Evolutionary conservation across 2,888 invertebrate species (phyloP), one percentile per base, ranked within the genome.

Genomic region (Holacanthella duospinosa): DNA sequence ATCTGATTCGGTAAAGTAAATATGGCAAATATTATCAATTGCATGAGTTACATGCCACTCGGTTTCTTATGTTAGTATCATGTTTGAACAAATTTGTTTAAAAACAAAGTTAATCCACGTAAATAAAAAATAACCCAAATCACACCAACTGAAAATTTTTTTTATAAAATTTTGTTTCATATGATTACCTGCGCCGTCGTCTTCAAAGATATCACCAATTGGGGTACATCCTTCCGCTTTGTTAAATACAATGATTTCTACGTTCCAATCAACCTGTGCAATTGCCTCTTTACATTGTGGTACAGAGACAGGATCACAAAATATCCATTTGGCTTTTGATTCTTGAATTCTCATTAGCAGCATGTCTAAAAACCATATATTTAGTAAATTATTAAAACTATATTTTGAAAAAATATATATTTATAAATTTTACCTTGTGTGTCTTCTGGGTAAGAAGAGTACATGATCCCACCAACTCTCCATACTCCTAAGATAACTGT

Each of bases 361-460:
- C 1, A 70, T 70, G 27, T 70, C 72, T 69, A 29, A 36, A 55
- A 44, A 43, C 55, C 28, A 57, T 48, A 62, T 4, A 16, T 36
- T 36, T 36, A 6, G n/a, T n/a, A n/a, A n/a, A 36, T 9, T 55
- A 3, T 55, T 12, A 24, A 19, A 36, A 16, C 36, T 25, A 16
- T 16, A n/a, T 55, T 55, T 55, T 27, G n/a, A 55, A 16, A 12
- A 16, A 56, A n/a, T n/a, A 48, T 36, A 16, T 16, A 16, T 36
- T n/a, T n/a, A n/a, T n/a, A n/a, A 2, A 61, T 21, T 21, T 27
- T 56, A 71, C 69, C 67, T 55, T 64, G 53, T 28, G 70, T 72
- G 55, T 70, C 72, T 57, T 70, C 72, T 21, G 69, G 65, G 63
- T 72, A 70, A 19, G 68, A 69, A 0, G 71, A 67, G 29, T 67